Evolutionary conservation across 1,140 invertebrate species (phyloP).

Genomic region (Antheraea pernyi): DNA sequence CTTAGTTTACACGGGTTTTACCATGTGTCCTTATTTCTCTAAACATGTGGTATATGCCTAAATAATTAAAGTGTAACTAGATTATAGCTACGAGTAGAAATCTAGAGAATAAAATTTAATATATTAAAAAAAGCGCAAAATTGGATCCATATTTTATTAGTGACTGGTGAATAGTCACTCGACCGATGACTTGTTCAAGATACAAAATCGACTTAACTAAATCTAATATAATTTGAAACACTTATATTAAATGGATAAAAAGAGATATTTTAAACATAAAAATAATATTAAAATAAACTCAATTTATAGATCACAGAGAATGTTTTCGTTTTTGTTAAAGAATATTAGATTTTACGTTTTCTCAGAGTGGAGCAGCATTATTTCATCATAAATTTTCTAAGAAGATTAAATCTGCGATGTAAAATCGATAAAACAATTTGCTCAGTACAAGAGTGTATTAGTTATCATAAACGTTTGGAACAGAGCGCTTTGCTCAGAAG

Average conservation of each 20-base stretch:
- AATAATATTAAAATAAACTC: not conserved
- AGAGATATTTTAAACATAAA: not conserved
- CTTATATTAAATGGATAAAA: not conserved
- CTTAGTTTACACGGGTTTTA: too few species aligned
- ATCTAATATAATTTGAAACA: not conserved
- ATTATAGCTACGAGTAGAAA: too few species aligned
- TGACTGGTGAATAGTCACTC: not conserved
- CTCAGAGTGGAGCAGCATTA: not conserved
- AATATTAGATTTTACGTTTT: not conserved
- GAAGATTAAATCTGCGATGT: not conserved
- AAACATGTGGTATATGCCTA: too few species aligned
- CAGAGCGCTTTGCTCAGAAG: not conserved
- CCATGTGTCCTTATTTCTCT: too few species aligned
- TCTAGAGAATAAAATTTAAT: too few species aligned
- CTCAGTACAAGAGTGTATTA: not conserved
- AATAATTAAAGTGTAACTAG: too few species aligned
- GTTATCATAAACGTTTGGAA: not conserved
- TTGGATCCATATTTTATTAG: too few species aligned
- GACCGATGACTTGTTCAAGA: not conserved
- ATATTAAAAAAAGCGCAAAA: too few species aligned
- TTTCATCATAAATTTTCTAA: not conserved
- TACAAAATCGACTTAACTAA: not conserved
- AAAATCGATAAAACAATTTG: not conserved
- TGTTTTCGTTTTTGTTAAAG: not conserved
- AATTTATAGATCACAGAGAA: not conserved